Conservation (phyloP, 2,113 vertebrate genomes). For the Corynorhinus townsendii region DNA sequence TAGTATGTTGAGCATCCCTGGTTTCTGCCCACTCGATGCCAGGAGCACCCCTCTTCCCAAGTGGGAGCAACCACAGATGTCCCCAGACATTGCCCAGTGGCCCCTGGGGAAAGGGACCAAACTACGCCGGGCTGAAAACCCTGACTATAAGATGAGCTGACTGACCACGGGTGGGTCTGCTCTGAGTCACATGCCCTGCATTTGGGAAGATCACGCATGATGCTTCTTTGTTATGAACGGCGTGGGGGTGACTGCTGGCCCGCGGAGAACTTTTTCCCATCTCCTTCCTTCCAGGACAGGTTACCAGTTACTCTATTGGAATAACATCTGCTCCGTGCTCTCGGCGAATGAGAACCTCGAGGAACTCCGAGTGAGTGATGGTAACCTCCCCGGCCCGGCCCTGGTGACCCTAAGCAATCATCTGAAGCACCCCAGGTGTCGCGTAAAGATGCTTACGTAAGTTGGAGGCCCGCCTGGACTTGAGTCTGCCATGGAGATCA, state of each 20-base stretch:
- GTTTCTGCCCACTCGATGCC: background rate
- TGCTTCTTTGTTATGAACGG: rapidly evolving
- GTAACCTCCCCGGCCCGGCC: rapidly evolving
- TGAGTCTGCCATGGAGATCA: rapidly evolving
- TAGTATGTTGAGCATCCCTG: background rate
- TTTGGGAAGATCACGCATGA: rapidly evolving
- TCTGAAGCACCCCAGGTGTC: background rate
- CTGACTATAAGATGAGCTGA: background rate
- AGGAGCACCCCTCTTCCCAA: background rate
- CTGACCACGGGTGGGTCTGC: too few relatives aligned
- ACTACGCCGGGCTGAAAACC: background rate
- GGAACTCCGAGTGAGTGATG: background rate
- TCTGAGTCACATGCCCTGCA: too few relatives aligned
- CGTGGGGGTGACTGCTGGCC: background rate
- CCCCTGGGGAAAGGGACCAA: background rate
- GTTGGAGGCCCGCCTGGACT: background rate
- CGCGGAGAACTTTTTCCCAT: background rate
- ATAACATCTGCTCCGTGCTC: conserved; percentile 17
- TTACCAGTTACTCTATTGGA: background rate
- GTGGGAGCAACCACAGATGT: too few relatives aligned
- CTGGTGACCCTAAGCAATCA: background rate
- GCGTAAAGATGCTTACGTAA: background rate
- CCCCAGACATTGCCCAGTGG: background rate
- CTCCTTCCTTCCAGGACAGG: background rate
- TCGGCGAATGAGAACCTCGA: background rate